Percentiles rank a stretch among this genome's conserved stretches.
Conservation (phyloP, 2,797 vertebrate genomes). For the Leuciscus waleckii region DNA sequence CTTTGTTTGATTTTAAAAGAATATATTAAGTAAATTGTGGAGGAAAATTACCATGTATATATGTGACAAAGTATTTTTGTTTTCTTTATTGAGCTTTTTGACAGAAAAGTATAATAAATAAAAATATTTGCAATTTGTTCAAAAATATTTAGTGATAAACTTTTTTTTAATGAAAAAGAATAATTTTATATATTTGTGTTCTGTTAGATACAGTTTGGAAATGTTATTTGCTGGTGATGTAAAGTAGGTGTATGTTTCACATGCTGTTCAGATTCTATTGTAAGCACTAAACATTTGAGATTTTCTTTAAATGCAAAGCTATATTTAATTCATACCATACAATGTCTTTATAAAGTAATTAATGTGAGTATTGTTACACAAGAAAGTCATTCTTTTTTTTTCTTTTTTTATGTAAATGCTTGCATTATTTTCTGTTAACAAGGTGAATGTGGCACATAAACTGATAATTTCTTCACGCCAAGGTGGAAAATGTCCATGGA, state of each 20-base stretch:
- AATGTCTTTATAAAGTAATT: neutral
- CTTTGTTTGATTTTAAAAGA: slow-evolving; percentile 28
- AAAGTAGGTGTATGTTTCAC: neutral
- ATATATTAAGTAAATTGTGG: slow-evolving; percentile 15
- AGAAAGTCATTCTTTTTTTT: too few relatives aligned
- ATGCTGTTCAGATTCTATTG: neutral
- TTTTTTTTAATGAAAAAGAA: neutral
- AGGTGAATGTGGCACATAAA: slow-evolving; percentile 14
- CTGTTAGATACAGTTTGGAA: neutral
- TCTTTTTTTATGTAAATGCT: neutral
- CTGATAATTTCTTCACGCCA: slow-evolving; percentile 18
- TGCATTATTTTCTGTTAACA: slow-evolving; percentile 17
- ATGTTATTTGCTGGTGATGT: neutral
- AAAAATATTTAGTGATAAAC: neutral
- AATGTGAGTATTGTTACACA: neutral
- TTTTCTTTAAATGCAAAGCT: neutral
- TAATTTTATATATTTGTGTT: neutral
- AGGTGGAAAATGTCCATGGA: slow-evolving; percentile 18
- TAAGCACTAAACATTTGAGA: neutral
- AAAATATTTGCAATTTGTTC: neutral
- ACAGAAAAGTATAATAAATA: slow-evolving; percentile 37
- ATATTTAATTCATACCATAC: neutral
- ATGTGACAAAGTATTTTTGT: neutral
- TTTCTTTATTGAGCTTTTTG: slow-evolving; percentile 3
- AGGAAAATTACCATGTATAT: neutral